Percentiles rank a stretch among this genome's conserved stretches.
These are phyloP conservation scores for Maccullochella peelii DNA, from an alignment of 2,113 vertebrate species.

Conservation along the genomic window DNA sequence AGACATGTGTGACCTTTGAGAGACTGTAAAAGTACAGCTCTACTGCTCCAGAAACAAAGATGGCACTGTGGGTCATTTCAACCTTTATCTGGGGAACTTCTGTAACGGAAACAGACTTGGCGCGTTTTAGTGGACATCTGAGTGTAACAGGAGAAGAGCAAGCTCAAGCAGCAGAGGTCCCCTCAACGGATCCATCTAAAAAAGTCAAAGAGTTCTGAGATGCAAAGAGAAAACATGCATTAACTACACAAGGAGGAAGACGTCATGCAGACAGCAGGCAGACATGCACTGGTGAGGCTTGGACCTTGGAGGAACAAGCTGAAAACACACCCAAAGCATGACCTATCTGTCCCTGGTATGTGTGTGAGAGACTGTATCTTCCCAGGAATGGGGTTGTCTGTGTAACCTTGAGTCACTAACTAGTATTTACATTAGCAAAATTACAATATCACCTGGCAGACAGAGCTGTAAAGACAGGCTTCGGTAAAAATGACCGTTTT, in stretches of 20 bases:
- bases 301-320: conserved; percentile 21
- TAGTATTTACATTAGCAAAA: not conserved
- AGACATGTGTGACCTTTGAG: conserved; percentile 28
- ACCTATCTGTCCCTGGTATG: not conserved
- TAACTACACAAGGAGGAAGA: not conserved
- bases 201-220: conserved; percentile 13
- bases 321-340: conserved; percentile 33
- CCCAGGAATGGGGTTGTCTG: not conserved
- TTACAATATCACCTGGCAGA: not conserved
- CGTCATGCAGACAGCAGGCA: conserved; percentile 51
- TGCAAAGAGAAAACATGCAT: conserved; percentile 54
- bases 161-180: conserved; percentile 30
- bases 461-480: conserved; percentile 6
- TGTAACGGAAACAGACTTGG: conserved; percentile 46
- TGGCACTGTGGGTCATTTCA: conserved; percentile 22
- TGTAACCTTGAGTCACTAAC: not conserved
- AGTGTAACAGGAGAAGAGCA: not conserved
- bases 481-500: not conserved
- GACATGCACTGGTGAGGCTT: conserved; percentile 43
- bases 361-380: not conserved
- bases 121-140: conserved; percentile 23
- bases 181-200: conserved; percentile 42
- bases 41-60: conserved; percentile 32
- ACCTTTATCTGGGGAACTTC: conserved; percentile 36
- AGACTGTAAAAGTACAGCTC: conserved; percentile 27